Conservation (phyloP, 2,797 vertebrate species). For the Bryconaethiops microstoma region DNA sequence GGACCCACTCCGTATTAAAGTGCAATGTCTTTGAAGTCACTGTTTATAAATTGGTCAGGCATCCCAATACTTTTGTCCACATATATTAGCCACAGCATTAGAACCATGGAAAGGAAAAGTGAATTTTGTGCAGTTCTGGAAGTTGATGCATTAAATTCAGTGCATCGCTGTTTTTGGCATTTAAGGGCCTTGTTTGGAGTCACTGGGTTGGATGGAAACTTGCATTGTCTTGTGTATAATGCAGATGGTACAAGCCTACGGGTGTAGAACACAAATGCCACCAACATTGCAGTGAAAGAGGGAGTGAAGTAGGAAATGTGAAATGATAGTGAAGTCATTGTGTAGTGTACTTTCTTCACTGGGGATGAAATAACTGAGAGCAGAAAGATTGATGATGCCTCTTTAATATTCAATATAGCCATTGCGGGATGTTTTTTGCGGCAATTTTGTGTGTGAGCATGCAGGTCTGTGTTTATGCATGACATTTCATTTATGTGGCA, state of each 20-base stretch:
- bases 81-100: too few species aligned
- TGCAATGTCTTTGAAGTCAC: too few species aligned
- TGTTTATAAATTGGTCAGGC: too few species aligned
- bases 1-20: too few species aligned
- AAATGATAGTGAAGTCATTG: slow-evolving; percentile 38
- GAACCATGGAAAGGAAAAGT: too few species aligned
- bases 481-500: background rate
- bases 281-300: background rate
- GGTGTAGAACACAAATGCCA: background rate
- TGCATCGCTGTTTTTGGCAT: slow-evolving; percentile 37
- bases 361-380: slow-evolving; percentile 12
- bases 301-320: slow-evolving; percentile 19
- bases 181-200: slow-evolving; percentile 49
- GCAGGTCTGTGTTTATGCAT: slow-evolving; percentile 12
- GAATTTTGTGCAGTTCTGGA: too few species aligned
- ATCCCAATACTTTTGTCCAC: too few species aligned
- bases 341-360: slow-evolving; percentile 1
- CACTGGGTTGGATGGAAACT: slow-evolving; percentile 1
- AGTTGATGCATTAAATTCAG: background rate
- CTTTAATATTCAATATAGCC: background rate
- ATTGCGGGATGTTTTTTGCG: background rate
- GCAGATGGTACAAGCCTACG: slow-evolving; percentile 13
- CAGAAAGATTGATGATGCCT: slow-evolving; percentile 11
- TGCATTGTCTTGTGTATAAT: background rate
- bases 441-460: slow-evolving; percentile 6